A percentile compares a stretch with the other conserved stretches of the same genome.
phyloP scores from a whole-genome alignment of 2,888 invertebrate species.

The Norana najaformis region DNA sequence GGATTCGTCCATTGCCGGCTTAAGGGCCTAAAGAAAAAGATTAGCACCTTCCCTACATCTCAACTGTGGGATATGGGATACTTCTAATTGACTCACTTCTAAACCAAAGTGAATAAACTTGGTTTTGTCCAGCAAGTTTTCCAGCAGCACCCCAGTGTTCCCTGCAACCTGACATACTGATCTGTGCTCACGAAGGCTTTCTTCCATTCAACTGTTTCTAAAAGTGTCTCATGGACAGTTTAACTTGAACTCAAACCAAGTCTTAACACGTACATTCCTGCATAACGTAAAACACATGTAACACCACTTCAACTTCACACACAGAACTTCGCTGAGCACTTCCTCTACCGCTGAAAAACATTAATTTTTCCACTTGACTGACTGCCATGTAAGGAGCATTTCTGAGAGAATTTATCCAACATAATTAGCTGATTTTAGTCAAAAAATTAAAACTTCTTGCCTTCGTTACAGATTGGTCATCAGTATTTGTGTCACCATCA shows the following conservation, averaged over 20 bases:
- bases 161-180: not conserved
- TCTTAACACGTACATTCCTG: not conserved
- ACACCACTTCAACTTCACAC: not conserved
- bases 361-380: conserved; percentile 3
- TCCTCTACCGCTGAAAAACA: not conserved
- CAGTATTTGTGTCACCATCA: not conserved
- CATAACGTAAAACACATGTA: no score
- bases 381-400: not conserved
- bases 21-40: no score
- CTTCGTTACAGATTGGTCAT: not conserved
- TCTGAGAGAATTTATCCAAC: not conserved
- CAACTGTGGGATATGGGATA: no score
- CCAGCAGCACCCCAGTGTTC: no score
- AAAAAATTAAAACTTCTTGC: not conserved
- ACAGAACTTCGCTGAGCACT: not conserved
- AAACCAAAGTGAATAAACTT: not conserved
- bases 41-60: no score
- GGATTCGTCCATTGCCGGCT: no score
- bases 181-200: not conserved
- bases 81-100: no score
- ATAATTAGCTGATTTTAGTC: not conserved
- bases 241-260: not conserved
- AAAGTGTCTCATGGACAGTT: not conserved
- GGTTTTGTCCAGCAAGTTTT: not conserved
- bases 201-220: not conserved